These are phyloP conservation scores for Trichogramma pretiosum DNA, from an alignment of 1,140 invertebrate species.

Conservation along the genomic window DNA sequence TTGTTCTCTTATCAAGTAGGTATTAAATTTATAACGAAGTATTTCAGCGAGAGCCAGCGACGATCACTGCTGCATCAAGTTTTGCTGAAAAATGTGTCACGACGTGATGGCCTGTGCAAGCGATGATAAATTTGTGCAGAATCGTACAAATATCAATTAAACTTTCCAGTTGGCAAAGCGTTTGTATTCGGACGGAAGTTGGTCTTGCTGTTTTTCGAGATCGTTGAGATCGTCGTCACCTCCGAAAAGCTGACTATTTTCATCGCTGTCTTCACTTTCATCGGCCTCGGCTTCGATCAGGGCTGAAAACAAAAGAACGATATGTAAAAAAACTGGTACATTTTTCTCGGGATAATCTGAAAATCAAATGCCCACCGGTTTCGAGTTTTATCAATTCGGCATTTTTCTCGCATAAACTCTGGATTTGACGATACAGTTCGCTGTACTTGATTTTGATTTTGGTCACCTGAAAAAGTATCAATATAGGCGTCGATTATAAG, in stretches of 20 bases:
- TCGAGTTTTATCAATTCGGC: conserved; percentile 3
- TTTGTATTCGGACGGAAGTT: conserved; percentile 12
- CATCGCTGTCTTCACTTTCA: conserved; percentile 3
- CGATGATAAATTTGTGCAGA: background rate
- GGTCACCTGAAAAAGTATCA: background rate
- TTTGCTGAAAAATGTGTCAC: too few relatives aligned
- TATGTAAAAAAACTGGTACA: background rate
- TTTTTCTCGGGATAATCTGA: background rate
- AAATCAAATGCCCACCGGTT: background rate
- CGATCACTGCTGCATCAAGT: too few relatives aligned
- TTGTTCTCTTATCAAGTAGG: too few relatives aligned
- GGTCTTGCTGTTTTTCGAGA: conserved; percentile 7
- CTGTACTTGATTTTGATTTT: conserved; percentile 17
- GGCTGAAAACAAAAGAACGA: background rate
- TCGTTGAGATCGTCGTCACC: conserved; percentile 11
- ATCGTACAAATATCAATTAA: conserved; percentile 4
- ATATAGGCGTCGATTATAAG: too few relatives aligned
- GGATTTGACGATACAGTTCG: conserved; percentile 7
- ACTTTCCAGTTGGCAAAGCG: conserved; percentile 17
- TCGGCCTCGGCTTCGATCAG: background rate
- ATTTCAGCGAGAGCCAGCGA: too few relatives aligned
- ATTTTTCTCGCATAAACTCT: conserved; percentile 13
- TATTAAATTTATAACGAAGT: too few relatives aligned
- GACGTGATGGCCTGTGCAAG: background rate
- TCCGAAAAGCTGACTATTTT: conserved; percentile 3